Evolutionary conservation across 92 coral and sea anemone species (phyloP).

Genomic region (Porites evermanni): DNA sequence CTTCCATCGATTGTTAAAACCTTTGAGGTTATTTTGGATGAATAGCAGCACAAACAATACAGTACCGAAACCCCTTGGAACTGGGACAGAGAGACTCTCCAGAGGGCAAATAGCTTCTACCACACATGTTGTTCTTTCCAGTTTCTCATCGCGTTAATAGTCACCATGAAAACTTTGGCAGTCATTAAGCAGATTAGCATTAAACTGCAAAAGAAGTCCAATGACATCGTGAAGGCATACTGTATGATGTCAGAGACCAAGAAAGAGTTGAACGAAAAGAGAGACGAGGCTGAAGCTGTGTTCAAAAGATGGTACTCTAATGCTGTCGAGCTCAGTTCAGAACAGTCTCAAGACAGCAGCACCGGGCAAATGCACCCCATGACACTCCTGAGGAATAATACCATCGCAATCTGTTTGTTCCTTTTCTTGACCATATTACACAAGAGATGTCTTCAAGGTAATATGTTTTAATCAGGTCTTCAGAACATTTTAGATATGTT

Average conservation of each 20-base stretch:
- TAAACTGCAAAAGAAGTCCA: constrained; percentile 61
- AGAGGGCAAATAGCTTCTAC: constrained; percentile 45
- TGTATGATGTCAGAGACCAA: constrained; percentile 52
- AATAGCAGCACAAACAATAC: constrained; percentile 42
- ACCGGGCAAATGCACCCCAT: constrained; percentile 50
- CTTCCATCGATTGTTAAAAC: constrained; percentile 46
- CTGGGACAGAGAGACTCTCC: constrained; percentile 63
- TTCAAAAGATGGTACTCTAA: constrained; percentile 49
- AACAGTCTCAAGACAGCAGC: constrained; percentile 57
- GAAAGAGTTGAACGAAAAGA: constrained; percentile 24
- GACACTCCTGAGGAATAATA: constrained; percentile 54
- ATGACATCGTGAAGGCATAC: constrained; percentile 68
- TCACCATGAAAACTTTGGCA: constrained; percentile 55
- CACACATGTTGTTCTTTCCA: constrained; percentile 54
- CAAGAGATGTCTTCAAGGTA: constrained; percentile 20
- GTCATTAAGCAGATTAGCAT: constrained; percentile 60
- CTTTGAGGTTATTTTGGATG: constrained; percentile 52
- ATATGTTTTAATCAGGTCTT: constrained; percentile 41
- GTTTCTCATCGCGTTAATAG: constrained; percentile 55
- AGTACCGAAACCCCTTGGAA: constrained; percentile 53
- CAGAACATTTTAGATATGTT: constrained; percentile 36
- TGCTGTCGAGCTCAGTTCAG: constrained; percentile 53
- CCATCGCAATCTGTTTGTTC: constrained; percentile 44
- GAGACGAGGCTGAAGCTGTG: constrained; percentile 50
- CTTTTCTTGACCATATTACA: constrained; percentile 50